Percentiles rank a stretch among this genome's conserved stretches.
Evolutionary conservation across 2,888 invertebrate species (phyloP).

Genomic region (Drosophila eohydei): DNA sequence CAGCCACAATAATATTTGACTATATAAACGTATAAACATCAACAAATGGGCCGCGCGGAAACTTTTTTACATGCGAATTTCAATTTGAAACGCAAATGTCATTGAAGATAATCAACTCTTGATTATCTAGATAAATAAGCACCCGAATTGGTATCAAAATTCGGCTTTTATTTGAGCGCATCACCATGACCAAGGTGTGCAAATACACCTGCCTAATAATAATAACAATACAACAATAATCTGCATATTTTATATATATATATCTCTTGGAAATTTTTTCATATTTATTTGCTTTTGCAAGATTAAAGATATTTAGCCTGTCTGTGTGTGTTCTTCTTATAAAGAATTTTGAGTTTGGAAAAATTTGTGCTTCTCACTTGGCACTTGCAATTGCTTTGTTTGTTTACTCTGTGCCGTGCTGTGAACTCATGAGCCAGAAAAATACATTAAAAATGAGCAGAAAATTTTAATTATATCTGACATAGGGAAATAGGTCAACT

Average conservation of each 20-base stretch:
- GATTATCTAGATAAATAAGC: conserved; percentile 68
- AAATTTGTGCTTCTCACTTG: conserved; percentile 59
- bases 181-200: conserved; percentile 52
- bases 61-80: conserved; percentile 61
- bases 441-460: conserved; percentile 5
- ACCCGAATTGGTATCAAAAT: conserved; percentile 26
- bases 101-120: conserved; percentile 57
- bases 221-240: conserved; percentile 19
- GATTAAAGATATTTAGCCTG: conserved; percentile 18
- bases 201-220: conserved; percentile 32
- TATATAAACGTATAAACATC: conserved; percentile 6
- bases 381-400: conserved; percentile 61
- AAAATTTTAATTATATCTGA: not conserved
- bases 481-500: conserved; percentile 32
- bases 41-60: conserved; percentile 47
- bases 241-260: conserved; percentile 26
- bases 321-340: conserved; percentile 24
- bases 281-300: conserved; percentile 42
- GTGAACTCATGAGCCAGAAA: conserved; percentile 24
- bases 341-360: conserved; percentile 50
- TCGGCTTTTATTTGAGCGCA: conserved; percentile 41
- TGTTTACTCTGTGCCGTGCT: conserved; percentile 43
- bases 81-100: conserved; percentile 47
- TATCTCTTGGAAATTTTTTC: conserved; percentile 12
- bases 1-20: conserved; percentile 30